Conservation (phyloP, 2,888 invertebrate species). For the Deroplatys truncata region DNA sequence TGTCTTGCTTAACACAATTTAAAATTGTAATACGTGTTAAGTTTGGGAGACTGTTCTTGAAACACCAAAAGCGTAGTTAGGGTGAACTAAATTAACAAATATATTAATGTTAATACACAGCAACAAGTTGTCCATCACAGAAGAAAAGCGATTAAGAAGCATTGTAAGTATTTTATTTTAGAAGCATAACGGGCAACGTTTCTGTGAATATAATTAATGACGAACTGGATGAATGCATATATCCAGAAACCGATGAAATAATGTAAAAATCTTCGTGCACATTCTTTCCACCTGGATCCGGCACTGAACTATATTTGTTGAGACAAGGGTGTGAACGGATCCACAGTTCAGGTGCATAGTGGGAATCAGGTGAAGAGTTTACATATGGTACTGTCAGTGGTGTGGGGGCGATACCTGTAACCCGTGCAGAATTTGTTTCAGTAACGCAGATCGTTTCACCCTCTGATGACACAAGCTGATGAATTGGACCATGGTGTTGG, state of each 20-base stretch:
- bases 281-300: not conserved
- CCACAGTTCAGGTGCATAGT: slow-evolving; percentile 8
- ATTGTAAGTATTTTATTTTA: not conserved
- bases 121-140: not conserved
- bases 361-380: slow-evolving; percentile 33
- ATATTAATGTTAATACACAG: not conserved
- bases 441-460: not conserved
- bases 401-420: not conserved
- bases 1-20: not conserved
- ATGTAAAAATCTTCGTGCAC: not conserved
- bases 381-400: not conserved
- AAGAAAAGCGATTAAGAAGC: not conserved
- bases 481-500: not conserved
- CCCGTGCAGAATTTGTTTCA: not conserved
- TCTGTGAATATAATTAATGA: not conserved
- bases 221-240: too few relatives aligned
- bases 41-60: not conserved
- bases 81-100: not conserved
- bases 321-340: not conserved
- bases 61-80: not conserved
- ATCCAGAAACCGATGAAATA: too few relatives aligned
- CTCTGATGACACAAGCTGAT: not conserved
- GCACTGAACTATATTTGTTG: slow-evolving; percentile 20
- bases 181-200: not conserved
- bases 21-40: not conserved